phyloP scores from a whole-genome alignment of 2,113 vertebrate genomes.

The Mugil cephalus region DNA sequence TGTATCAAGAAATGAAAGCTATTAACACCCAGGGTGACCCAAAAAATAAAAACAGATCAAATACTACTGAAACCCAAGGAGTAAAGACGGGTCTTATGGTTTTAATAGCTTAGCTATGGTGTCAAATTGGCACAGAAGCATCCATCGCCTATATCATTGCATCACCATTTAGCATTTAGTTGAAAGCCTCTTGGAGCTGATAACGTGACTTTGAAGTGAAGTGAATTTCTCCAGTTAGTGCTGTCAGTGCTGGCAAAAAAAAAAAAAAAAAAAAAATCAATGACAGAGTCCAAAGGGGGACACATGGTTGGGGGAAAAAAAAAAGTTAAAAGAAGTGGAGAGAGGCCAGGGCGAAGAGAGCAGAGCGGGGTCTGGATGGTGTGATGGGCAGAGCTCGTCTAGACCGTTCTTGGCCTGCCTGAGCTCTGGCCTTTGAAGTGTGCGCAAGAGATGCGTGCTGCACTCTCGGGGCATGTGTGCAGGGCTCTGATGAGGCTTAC shows the following conservation, averaged over 20 bases:
- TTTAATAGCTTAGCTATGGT: too few relatives aligned
- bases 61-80: too few relatives aligned
- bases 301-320: constrained; percentile 26
- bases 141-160: too few relatives aligned
- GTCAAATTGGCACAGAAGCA: too few relatives aligned
- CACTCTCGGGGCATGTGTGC: constrained; percentile 66
- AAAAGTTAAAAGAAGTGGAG: constrained; percentile 32
- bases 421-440: constrained; percentile 72
- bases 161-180: not conserved
- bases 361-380: constrained; percentile 39
- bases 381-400: constrained; percentile 69
- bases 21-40: too few relatives aligned
- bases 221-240: not conserved
- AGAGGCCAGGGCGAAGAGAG: constrained; percentile 40
- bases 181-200: not conserved
- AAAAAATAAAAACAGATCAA: too few relatives aligned
- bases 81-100: too few relatives aligned
- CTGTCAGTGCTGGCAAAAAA: constrained; percentile 21
- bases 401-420: constrained; percentile 71
- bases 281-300: constrained; percentile 20
- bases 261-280: constrained; percentile 1
- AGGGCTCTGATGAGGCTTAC: constrained; percentile 60
- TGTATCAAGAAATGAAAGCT: too few relatives aligned
- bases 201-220: not conserved
- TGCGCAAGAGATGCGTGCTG: constrained; percentile 53